Conservation (phyloP, 2,888 invertebrate species). For the Aphrophora alni region DNA sequence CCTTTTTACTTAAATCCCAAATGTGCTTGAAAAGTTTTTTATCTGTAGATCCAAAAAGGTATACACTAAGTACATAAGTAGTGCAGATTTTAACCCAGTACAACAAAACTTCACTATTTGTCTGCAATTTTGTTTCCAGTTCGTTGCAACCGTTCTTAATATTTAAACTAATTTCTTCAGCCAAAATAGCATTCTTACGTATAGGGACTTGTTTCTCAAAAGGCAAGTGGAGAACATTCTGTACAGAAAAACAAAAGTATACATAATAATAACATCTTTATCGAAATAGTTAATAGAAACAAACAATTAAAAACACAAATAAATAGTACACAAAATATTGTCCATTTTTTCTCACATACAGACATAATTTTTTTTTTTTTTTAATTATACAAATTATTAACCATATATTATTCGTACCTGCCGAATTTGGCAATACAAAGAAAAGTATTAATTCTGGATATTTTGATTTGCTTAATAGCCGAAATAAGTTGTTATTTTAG, state of each 20-base stretch:
- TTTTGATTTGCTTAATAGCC: no score
- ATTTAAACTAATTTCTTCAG: constrained; percentile 71
- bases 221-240: constrained; percentile 48
- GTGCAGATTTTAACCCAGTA: constrained; percentile 69
- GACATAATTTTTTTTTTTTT: no score
- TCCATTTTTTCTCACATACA: no score
- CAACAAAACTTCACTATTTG: constrained; percentile 55
- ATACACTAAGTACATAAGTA: constrained; percentile 70
- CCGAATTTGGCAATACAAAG: no score
- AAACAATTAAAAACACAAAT: no score
- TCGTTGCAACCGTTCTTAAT: constrained; percentile 68
- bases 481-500: no score
- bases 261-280: neutral
- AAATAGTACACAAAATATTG: no score
- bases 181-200: constrained; percentile 55
- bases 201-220: constrained; percentile 46
- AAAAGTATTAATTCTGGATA: no score
- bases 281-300: neutral
- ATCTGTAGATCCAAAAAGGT: constrained; percentile 78
- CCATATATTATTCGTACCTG: no score
- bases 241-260: constrained; percentile 44
- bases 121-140: constrained; percentile 62
- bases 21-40: constrained; percentile 76
- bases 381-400: no score
- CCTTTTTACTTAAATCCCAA: constrained; percentile 79